Base-by-base conservation (phyloP, 2,797 vertebrate genomes). In the Gymnoscopelus braueri region DNA sequence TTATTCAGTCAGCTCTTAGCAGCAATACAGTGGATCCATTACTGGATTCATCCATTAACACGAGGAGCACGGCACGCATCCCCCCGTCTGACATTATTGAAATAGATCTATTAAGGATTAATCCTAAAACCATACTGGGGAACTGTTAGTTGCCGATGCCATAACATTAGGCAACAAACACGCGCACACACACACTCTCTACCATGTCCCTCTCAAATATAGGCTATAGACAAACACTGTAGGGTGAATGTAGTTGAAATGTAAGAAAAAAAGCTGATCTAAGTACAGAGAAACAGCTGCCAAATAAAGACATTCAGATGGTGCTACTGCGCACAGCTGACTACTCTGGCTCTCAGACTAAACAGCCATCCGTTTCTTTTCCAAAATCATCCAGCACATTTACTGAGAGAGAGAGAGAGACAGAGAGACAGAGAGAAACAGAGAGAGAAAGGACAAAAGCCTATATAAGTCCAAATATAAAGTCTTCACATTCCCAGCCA, bases 1-100 rank as follows among this genome's bases (percentile, higher is more conserved):
- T 92, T 92, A 91, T 91, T 92, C 88, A 89, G 89, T 91, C 88
- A 81, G 90, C 90, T 92, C 88, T 92, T 89, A 91, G 87, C 88
- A 74, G 88, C 90, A 90, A 90, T 92, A 92, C 89, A 91, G 88
- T 82, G 78, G 89, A 91, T 90, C 87, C 88, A 91, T 91, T 90
- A 92, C 87, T 78, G 87, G 53, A 87, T 79, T 86, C 84, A 83
- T 81, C 87, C 90, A 91, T 91, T 91, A 91, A 88, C 87, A 80
- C 86, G 78, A 85, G 87, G 83, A 85, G 76, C 87, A 86, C 83
- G 77, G 83, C 86, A 81, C 84, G 88, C 76, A 77, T 90, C 89
- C 89, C 86, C 89, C 84, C 87, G 85, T 8, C 88, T 71, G 67
- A 89, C 84, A 85, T 87, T 90, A 88, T 91, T 86, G 83, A 91